These are phyloP conservation scores for Pterobdella sp. DNA, from an alignment of 2,888 invertebrate genomes.

Conservation along the genomic window DNA sequence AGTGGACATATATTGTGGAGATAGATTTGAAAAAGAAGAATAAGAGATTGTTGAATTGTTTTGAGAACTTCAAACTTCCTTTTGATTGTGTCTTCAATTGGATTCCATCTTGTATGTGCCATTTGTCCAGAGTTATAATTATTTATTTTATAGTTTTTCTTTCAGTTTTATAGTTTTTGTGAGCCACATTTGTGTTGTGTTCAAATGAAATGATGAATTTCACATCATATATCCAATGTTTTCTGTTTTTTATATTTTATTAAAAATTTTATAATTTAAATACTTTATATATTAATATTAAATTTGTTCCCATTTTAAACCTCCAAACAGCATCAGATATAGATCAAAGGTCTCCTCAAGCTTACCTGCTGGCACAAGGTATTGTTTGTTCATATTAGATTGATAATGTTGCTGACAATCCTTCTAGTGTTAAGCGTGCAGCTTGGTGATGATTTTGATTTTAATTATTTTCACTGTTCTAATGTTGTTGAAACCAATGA, in stretches of 20 bases:
- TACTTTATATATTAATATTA: too few species aligned
- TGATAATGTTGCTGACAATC: too few species aligned
- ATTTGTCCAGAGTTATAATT: neutral
- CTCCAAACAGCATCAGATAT: neutral
- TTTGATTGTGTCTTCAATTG: conserved; percentile 24
- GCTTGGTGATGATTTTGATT: too few species aligned
- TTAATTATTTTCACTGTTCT: too few species aligned
- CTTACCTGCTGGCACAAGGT: neutral
- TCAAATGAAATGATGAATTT: neutral
- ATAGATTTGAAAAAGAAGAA: neutral
- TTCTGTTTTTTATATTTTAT: too few species aligned
- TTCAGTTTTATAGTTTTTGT: neutral
- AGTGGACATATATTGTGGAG: neutral
- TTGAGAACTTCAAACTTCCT: neutral
- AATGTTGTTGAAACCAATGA: too few species aligned
- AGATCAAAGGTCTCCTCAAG: neutral
- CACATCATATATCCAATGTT: neutral
- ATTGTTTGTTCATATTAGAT: too few species aligned
- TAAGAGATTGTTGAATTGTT: neutral
- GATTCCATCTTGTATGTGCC: conserved; percentile 15
- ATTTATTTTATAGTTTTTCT: neutral
- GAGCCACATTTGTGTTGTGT: neutral
- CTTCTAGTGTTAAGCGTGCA: too few species aligned
- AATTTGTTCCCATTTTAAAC: too few species aligned
- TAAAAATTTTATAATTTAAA: too few species aligned